phyloP scores from a whole-genome alignment of 2,113 vertebrate species.

The Grantiella picta region DNA sequence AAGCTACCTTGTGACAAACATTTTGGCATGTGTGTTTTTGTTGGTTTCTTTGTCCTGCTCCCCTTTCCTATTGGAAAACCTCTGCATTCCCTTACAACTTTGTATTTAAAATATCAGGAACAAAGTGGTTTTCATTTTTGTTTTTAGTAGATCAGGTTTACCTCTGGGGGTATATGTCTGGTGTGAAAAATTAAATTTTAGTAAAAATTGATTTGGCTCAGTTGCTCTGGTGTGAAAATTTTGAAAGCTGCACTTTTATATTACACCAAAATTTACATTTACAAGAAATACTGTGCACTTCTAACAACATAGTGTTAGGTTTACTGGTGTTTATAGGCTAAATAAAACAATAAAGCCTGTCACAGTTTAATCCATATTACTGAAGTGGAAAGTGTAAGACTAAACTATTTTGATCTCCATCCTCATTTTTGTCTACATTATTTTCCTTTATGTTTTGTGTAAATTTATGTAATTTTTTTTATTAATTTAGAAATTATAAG shows the following conservation, averaged over 20 bases:
- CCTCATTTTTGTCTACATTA: not conserved
- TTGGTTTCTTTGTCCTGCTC: not conserved
- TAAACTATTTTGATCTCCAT: not conserved
- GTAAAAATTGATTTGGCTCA: not conserved
- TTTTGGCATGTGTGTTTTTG: not conserved
- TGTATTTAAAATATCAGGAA: not conserved
- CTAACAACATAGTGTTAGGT: not conserved
- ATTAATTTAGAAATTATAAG: not conserved
- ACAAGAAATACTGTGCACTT: not conserved
- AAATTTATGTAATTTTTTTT: not conserved
- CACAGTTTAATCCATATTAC: not conserved
- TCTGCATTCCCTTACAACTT: not conserved
- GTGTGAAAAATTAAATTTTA: not conserved
- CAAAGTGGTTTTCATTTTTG: not conserved
- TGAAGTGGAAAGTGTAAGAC: not conserved
- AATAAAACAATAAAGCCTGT: not conserved
- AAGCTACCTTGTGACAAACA: not conserved
- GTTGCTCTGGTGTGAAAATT: not conserved
- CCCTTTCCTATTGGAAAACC: not conserved
- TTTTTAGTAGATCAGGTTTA: not conserved
- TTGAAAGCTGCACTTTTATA: not conserved
- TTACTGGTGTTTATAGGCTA: not conserved
- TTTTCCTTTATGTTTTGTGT: not conserved
- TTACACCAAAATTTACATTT: not conserved
- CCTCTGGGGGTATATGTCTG: rapidly evolving